phyloP scores from a whole-genome alignment of 2,888 invertebrate species.

The Lamellibrachia satsuma region DNA sequence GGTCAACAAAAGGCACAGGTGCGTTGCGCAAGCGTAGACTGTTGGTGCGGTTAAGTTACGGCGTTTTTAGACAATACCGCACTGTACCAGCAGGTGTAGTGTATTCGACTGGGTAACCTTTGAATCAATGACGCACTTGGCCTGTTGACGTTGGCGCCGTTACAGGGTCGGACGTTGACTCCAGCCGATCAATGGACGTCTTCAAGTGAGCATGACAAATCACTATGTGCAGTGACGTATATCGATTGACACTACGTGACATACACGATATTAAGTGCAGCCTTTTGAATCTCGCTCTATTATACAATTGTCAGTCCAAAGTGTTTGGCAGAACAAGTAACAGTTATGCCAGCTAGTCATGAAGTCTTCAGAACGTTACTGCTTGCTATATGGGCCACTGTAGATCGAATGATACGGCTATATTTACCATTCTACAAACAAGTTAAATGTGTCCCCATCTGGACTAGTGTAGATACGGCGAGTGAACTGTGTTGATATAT shows the following conservation, averaged over 20 bases:
- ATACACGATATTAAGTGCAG: not conserved
- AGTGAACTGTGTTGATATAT: not conserved
- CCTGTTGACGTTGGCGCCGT: not conserved
- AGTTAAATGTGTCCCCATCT: not conserved
- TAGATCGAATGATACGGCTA: too few species aligned
- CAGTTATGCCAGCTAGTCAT: not conserved
- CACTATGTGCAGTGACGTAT: not conserved
- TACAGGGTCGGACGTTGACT: not conserved
- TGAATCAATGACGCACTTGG: not conserved
- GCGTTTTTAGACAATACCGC: not conserved
- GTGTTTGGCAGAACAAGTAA: not conserved
- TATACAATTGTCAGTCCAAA: not conserved
- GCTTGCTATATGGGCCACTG: not conserved
- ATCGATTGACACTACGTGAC: not conserved
- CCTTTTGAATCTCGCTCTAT: not conserved
- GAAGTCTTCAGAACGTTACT: not conserved
- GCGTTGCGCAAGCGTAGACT: not conserved
- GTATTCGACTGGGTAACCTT: not conserved
- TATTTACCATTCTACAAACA: too few species aligned
- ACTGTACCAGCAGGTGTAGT: not conserved
- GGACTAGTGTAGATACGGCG: not conserved
- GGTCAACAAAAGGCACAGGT: not conserved
- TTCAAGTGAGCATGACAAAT: not conserved
- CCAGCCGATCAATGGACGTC: not conserved
- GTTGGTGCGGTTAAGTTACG: not conserved